Base-by-base conservation (phyloP, 2,888 invertebrate species). In the Eristalis pertinax region DNA sequence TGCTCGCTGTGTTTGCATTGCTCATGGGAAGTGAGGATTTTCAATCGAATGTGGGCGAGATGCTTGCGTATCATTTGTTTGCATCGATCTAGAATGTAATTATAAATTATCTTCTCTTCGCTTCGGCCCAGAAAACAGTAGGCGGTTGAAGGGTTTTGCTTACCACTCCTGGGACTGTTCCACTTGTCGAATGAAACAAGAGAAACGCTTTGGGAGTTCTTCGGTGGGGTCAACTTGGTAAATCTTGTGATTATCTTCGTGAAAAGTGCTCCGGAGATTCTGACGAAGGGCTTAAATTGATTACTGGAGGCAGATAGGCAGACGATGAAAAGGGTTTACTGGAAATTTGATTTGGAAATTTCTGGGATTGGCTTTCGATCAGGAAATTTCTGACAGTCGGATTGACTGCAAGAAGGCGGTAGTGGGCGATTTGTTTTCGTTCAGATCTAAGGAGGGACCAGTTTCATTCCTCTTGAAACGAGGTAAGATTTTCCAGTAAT, bases 41-140 rank as follows among this genome's bases (percentile, higher is more conserved):
- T 29, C 29, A 19, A 41, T 29, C 26, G 19, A 69, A 64, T 58
- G 87, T 84, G 87, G 76, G 79, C 76, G 80, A 73, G 22, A 50
- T 50, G 50, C 8, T 50, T 62, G 43, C 41, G 15, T 75, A 75
- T 87, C 63, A 79, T 83, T 87, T 76, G 75, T 76, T 87, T 87
- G 67, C 83, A 87, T 84, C 84, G 76, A 76, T 84, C 84, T 87
- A 84, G 79, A 84, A 84, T 76, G 68, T 68, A 75, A 78, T 65
- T 62, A 78, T 22, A 58, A 76, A 50, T 32, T 69, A 10, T 68
- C 35, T 72, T 11, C 15, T 38, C 32, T 35, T 41, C 15, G 29
- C 26, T 35, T 56, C 24, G 15, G 3, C 8, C 19, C 19, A 10
- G 58, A 58, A 13, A 73, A 38, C 35, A 13, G 13, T 15, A 15